Conservation (phyloP, 2,113 vertebrate species). For the Butorides virescens region DNA sequence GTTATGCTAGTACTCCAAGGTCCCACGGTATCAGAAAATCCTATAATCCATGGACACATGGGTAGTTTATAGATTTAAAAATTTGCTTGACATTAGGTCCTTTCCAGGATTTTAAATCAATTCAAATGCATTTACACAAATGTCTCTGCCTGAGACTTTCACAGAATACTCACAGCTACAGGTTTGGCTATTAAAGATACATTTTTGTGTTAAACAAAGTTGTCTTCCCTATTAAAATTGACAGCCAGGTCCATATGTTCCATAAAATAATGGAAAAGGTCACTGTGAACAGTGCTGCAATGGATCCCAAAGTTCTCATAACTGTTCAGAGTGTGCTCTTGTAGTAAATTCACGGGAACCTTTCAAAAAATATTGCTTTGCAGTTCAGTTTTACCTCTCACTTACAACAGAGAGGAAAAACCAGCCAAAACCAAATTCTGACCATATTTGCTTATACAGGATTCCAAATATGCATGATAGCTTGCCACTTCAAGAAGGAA, state of each 20-base stretch:
- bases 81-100: background rate
- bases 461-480: background rate
- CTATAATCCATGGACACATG: background rate
- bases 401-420: background rate
- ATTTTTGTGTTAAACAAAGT: constrained; percentile 23
- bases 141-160: background rate
- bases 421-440: background rate
- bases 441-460: background rate
- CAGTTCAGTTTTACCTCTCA: background rate
- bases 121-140: background rate
- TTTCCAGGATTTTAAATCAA: constrained; percentile 16
- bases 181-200: constrained; percentile 10
- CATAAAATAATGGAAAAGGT: constrained; percentile 27
- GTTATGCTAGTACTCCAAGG: background rate
- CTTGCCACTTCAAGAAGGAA: background rate
- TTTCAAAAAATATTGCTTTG: background rate
- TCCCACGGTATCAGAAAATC: background rate
- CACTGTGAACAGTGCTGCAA: background rate
- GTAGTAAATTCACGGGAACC: background rate
- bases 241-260: constrained; percentile 29
- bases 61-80: constrained; percentile 8
- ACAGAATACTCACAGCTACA: constrained; percentile 1
- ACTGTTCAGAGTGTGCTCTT: background rate
- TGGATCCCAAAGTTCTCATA: constrained; percentile 29
- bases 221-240: constrained; percentile 35